Base-by-base conservation (phyloP, 2,113 vertebrate species). In the Chinchilla lanigera region DNA sequence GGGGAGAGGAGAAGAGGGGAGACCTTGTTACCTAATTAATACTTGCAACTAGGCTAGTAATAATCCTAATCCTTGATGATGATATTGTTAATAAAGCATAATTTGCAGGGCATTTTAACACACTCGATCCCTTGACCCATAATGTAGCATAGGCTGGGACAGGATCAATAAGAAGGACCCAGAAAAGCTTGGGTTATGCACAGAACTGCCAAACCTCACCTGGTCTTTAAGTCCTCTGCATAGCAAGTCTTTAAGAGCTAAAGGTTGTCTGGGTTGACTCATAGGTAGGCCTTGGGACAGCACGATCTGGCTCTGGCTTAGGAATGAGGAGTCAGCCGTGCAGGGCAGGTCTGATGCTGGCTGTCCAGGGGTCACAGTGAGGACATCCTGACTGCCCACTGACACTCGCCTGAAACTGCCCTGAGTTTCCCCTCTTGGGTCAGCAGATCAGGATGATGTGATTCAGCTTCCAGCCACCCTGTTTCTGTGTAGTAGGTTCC, bases 391-490 rank as follows among this genome's bases (percentile, higher is more conserved):
- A 82, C 52, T 90, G 77, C 16, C 78, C 71, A 41, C 24, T 24
- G 3, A 80, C 19, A 30, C 5, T 41, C 24, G 16, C 33, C n/a
- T 44, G 87, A 73, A 69, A 71, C 86, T 96, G 35, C 1, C 3
- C 91, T 63, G 52, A 73, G 54, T 90, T 83, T 78, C 44, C 12
- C 63, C 28, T 8, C 78, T 77, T 0, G 0, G 35, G 16, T 65
- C 75, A 85, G 47, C 86, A 58, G 52, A 90, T 91, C 73, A n/a
- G 33, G 71, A 77, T 52, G 47, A 81, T 90, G 85, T 86, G 56
- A 85, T 88, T 80, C 81, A 89, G 65, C 26, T n/a, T 78, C 47
- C 54, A 38, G 52, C 85, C 82, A 38, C 52, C 60, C 95, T 73
- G 63, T 60, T 94, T 91, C 24, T 82, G 28, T 54, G 0, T 44